Conservation (phyloP, 1,140 invertebrate genomes). For the Caerostris extrusa region DNA sequence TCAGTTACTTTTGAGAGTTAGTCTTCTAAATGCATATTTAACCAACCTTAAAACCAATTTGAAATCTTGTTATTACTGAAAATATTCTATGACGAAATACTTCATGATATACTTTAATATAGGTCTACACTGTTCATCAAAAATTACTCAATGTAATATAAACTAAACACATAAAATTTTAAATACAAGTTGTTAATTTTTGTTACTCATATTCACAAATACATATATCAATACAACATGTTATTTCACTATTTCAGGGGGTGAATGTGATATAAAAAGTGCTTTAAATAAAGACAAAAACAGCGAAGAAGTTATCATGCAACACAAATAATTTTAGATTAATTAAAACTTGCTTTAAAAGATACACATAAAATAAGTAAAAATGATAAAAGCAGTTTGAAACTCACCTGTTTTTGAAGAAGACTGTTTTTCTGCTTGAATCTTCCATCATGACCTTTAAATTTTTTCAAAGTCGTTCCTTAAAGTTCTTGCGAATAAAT, state of each 20-base stretch:
- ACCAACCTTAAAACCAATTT: too few species aligned
- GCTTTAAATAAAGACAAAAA: conserved; percentile 72
- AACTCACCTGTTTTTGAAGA: conserved; percentile 66
- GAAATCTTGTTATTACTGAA: too few species aligned
- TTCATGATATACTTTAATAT: not conserved
- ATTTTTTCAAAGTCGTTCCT: conserved; percentile 69
- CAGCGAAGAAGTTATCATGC: conserved; percentile 68
- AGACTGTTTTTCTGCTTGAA: conserved; percentile 1
- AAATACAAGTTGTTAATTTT: not conserved
- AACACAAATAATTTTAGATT: conserved; percentile 63
- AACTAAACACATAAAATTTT: not conserved
- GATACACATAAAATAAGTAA: conserved; percentile 55
- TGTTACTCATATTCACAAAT: not conserved
- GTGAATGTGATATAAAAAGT: conserved; percentile 72
- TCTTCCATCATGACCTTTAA: conserved; percentile 51
- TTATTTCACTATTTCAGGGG: conserved; percentile 20
- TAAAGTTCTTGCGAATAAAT: conserved; percentile 68
- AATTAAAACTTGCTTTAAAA: conserved; percentile 59
- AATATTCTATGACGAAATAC: too few species aligned
- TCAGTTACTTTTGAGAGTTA: too few species aligned
- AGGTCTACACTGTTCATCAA: too few species aligned
- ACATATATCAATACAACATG: not conserved
- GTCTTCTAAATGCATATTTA: too few species aligned
- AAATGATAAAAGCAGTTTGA: conserved; percentile 60
- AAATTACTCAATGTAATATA: not conserved